phyloP scores from a whole-genome alignment of 2,113 vertebrate genomes.

The Dipodomys spectabilis region DNA sequence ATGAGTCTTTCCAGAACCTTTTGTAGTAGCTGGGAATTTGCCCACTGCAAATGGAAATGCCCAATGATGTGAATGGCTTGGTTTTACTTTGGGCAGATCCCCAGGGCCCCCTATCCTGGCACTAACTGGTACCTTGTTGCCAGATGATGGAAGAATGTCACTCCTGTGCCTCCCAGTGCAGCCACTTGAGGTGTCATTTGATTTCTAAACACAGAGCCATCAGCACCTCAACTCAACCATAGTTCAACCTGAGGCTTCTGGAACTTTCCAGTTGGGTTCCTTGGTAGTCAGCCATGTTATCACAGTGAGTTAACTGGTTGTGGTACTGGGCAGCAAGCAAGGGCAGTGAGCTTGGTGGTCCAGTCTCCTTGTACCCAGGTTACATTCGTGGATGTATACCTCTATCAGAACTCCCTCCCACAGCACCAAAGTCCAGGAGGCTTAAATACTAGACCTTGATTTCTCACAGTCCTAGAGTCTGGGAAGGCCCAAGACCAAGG shows the following conservation, averaged over 20 bases:
- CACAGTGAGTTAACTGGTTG: rapidly evolving
- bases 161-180: not conserved
- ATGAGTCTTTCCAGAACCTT: not conserved
- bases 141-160: not conserved
- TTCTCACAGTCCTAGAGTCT: not conserved
- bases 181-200: not conserved
- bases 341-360: too few relatives aligned
- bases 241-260: not conserved
- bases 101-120: not conserved
- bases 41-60: not conserved
- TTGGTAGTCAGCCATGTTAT: not conserved
- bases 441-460: not conserved
- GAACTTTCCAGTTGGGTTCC: not conserved
- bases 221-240: not conserved
- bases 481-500: not conserved
- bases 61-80: not conserved
- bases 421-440: not conserved
- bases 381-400: not conserved
- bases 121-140: not conserved
- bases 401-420: not conserved
- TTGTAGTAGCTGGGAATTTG: not conserved
- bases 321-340: too few relatives aligned
- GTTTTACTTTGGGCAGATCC: not conserved
- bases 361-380: not conserved
- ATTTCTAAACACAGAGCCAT: not conserved